phyloP scores from a whole-genome alignment of 2,888 invertebrate genomes.

The Meteorus cinctellus region DNA sequence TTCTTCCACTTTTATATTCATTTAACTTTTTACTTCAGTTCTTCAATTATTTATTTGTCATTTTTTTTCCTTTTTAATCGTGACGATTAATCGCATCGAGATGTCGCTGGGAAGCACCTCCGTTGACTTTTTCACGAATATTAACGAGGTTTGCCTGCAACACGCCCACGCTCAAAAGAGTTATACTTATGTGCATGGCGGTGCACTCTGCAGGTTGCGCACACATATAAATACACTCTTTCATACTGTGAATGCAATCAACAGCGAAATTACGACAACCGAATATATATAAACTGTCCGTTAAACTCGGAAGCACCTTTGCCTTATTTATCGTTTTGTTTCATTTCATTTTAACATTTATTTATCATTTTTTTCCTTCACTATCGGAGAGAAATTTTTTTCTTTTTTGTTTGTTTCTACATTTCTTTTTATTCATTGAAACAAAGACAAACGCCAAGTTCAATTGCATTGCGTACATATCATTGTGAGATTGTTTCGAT shows the following conservation, averaged over 20 bases:
- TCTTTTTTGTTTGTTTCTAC: background rate
- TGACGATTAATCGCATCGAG: background rate
- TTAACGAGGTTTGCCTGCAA: constrained; percentile 17
- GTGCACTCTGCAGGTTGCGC: background rate
- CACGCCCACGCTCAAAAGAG: background rate
- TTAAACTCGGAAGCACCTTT: constrained; percentile 9
- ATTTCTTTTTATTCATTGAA: background rate
- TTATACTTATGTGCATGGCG: constrained; percentile 11
- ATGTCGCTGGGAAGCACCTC: background rate
- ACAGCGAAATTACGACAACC: background rate
- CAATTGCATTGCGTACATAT: constrained; percentile 17
- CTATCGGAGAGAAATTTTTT: background rate
- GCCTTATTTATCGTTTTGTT: background rate
- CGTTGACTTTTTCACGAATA: background rate
- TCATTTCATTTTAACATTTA: background rate
- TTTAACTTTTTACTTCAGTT: background rate
- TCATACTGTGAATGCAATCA: background rate
- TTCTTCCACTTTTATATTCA: background rate
- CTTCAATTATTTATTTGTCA: background rate
- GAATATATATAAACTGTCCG: constrained; percentile 6
- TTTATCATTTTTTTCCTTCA: background rate
- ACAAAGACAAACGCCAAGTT: constrained; percentile 20
- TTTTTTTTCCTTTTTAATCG: background rate
- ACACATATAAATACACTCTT: background rate
- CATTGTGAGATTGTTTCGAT: constrained; percentile 49